Evolutionary conservation across 2,797 vertebrate species (phyloP), one percentile per base, ranked within the genome.

Genomic region (Zalophus californianus): DNA sequence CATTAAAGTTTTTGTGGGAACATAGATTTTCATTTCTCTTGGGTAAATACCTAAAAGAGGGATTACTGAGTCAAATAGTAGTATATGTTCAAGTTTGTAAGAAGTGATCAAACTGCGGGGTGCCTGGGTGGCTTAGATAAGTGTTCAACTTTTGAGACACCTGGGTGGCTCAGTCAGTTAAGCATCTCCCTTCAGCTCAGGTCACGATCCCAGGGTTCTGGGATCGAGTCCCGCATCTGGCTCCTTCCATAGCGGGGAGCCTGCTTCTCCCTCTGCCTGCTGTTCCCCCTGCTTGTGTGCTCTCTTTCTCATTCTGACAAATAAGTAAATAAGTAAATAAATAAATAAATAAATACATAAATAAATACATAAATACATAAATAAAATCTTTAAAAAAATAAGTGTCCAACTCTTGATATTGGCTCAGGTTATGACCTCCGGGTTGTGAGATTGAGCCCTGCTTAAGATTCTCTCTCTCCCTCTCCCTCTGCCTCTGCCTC

Each of bases 1-100:
- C n/a, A 50, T 50, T 20, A 88, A 64, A 20, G 20, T 27, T 73
- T 96, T 86, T 85, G 27, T 77, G 41, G 44, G 78, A 95, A 88
- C 5, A 27, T 66, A 92, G 15, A 7, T 70, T 88, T 88, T 95
- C 66, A n/a, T 91, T 77, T 95, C 52, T 95, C 18, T 52, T 66
- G 62, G 23, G 2, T 87, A 90, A 89, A 93, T 86, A 72, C 25
- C 52, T 79, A 79, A 78, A 23, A 86, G 56, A 70, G 13, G 50
- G 44, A 58, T 56, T 77, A 15, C 75, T 94, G 32, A 14, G 29
- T 91, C 56, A 93, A 68, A 85, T n/a, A 86, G 35, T 29, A 32
- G 14, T 66, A 66, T 38, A 60, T 35, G 60, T 78, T 72, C 44
- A 78, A 75, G 27, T 89, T 82, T 73, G 56, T 68, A 68, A 72